phyloP scores from a whole-genome alignment of 1,140 invertebrate species.

The Drusus annulatus region DNA sequence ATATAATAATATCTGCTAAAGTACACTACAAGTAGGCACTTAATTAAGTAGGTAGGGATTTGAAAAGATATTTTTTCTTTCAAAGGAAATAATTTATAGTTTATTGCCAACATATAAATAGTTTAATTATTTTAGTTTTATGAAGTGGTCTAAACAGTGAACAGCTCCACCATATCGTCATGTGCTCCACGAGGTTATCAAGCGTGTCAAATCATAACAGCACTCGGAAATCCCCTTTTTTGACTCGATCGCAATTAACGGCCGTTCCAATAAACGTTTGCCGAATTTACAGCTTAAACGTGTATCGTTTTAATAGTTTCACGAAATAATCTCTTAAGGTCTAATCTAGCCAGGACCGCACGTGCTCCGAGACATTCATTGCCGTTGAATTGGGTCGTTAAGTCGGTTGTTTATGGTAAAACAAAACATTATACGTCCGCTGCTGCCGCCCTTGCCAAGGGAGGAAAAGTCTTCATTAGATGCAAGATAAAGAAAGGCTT shows the following conservation, averaged over 20 bases:
- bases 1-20: no score
- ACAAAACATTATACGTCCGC: slow-evolving; percentile 55
- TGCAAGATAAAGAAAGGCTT: slow-evolving; percentile 42
- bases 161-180: no score
- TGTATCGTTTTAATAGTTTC: slow-evolving; percentile 49
- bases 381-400: slow-evolving; percentile 57
- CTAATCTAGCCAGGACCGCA: slow-evolving; percentile 56
- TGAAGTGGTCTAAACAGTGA: no score
- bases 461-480: slow-evolving; percentile 42
- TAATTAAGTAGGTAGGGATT: no score
- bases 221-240: slow-evolving; percentile 21
- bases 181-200: not conserved
- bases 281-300: slow-evolving; percentile 34
- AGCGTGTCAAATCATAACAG: slow-evolving; percentile 9
- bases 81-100: no score
- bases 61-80: no score
- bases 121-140: no score
- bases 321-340: slow-evolving; percentile 58
- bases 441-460: slow-evolving; percentile 40
- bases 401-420: slow-evolving; percentile 58
- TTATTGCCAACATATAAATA: no score
- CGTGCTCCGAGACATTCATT: slow-evolving; percentile 54
- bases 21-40: no score
- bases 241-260: slow-evolving; percentile 28
- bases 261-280: slow-evolving; percentile 35